These are phyloP conservation scores for Leptobrachium leishanense DNA, from an alignment of 2,113 vertebrate genomes.

Conservation along the genomic window DNA sequence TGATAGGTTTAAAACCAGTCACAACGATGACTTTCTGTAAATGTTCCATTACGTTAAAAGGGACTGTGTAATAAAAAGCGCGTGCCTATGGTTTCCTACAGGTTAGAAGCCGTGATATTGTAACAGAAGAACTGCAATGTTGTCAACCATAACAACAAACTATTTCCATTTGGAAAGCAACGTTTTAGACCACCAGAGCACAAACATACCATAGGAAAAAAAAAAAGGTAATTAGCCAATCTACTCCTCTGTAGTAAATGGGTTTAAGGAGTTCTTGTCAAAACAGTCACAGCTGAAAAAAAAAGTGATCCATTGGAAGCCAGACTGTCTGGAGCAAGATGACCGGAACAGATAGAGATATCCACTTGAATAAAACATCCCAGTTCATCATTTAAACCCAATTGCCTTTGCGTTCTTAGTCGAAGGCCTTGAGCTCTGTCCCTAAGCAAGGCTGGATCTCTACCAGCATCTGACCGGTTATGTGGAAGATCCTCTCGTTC, in stretches of 20 bases:
- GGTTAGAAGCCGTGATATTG: too few species aligned
- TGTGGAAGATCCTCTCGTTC: not conserved
- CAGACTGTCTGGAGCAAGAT: conserved; percentile 46
- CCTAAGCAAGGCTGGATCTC: not conserved
- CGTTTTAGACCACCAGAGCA: conserved; percentile 6
- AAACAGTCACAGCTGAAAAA: not conserved
- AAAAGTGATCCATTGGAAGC: conserved; percentile 32
- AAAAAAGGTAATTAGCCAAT: not conserved
- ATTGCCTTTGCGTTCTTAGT: conserved; percentile 3
- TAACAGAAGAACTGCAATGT: not conserved
- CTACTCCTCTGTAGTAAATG: not conserved
- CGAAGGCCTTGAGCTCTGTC: not conserved
- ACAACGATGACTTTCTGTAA: too few species aligned
- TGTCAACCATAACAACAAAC: not conserved
- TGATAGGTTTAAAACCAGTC: too few species aligned
- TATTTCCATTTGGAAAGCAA: not conserved
- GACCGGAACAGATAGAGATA: conserved; percentile 33
- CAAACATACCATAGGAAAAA: not conserved
- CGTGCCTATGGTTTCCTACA: too few species aligned
- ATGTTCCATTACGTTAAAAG: too few species aligned
- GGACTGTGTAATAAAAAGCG: too few species aligned
- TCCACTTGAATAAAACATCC: conserved; percentile 13
- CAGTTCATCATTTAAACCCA: conserved; percentile 4
- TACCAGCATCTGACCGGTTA: not conserved
- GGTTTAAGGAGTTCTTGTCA: conserved; percentile 15